A percentile compares a stretch with the other conserved stretches of the same genome.
Evolutionary conservation across 2,797 vertebrate genomes (phyloP).

Genomic region (Paratrypauchen microcephalus): DNA sequence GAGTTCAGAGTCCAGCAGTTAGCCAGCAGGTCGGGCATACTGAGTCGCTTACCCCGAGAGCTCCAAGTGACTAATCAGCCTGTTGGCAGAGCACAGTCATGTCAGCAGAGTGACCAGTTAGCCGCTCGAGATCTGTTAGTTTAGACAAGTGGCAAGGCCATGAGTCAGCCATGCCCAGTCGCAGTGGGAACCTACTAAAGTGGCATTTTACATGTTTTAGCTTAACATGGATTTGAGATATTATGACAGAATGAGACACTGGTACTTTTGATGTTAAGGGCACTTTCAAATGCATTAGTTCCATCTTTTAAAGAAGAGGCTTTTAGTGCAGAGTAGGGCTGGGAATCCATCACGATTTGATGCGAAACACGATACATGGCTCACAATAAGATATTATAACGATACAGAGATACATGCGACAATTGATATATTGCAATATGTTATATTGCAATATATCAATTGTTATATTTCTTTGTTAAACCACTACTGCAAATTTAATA

Average conservation of each 20-base stretch:
- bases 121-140: conserved; percentile 16
- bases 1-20: conserved; percentile 14
- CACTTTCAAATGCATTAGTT: neutral
- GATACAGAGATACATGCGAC: too few relatives aligned
- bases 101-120: conserved; percentile 19
- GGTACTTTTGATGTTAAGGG: neutral
- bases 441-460: too few relatives aligned
- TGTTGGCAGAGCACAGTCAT: conserved; percentile 24
- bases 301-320: too few relatives aligned
- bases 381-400: too few relatives aligned
- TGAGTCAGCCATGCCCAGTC: conserved; percentile 19
- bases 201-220: conserved; percentile 7
- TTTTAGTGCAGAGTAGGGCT: too few relatives aligned
- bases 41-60: conserved; percentile 32
- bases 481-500: too few relatives aligned
- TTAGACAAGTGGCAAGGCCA: conserved; percentile 22
- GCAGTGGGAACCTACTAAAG: neutral
- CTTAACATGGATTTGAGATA: neutral
- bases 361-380: too few relatives aligned
- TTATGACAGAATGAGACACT: neutral
- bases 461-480: too few relatives aligned
- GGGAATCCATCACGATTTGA: too few relatives aligned
- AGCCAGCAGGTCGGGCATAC: conserved; percentile 18
- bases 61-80: conserved; percentile 19
- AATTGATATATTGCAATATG: too few relatives aligned